phyloP scores from a whole-genome alignment of 92 coral and sea anemone genomes.

The Phenganax subtilis region DNA sequence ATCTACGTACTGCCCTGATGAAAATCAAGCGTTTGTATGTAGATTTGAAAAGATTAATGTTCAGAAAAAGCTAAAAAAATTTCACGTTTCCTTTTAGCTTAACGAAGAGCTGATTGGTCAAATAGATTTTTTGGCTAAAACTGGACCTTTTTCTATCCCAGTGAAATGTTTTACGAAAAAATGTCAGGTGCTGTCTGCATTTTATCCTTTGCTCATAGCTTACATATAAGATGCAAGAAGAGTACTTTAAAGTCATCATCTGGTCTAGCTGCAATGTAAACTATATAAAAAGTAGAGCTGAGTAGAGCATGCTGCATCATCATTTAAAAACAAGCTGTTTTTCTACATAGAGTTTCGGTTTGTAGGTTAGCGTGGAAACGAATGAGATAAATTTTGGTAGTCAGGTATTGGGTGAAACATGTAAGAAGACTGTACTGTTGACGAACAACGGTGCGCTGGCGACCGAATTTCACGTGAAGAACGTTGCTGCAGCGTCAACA shows the following conservation, averaged over 20 bases:
- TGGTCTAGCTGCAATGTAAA: neutral
- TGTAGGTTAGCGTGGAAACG: constrained; percentile 65
- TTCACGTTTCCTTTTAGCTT: constrained; percentile 49
- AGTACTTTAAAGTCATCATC: neutral
- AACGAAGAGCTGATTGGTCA: constrained; percentile 96
- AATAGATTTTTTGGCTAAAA: constrained; percentile 93
- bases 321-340: too few species aligned
- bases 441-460: constrained; percentile 89
- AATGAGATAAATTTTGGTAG: constrained; percentile 81
- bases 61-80: too few species aligned
- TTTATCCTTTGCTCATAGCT: neutral
- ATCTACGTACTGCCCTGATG: neutral
- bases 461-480: constrained; percentile 68
- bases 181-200: constrained; percentile 64
- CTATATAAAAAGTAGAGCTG: too few species aligned
- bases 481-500: constrained; percentile 53
- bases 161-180: constrained; percentile 93
- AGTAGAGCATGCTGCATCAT: too few species aligned
- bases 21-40: neutral
- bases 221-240: neutral
- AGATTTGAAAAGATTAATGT: neutral
- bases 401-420: constrained; percentile 93
- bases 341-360: neutral
- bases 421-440: constrained; percentile 62
- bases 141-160: constrained; percentile 91